Base-by-base conservation (phyloP, 2,888 invertebrate species). In the Drosophila lutescens region DNA sequence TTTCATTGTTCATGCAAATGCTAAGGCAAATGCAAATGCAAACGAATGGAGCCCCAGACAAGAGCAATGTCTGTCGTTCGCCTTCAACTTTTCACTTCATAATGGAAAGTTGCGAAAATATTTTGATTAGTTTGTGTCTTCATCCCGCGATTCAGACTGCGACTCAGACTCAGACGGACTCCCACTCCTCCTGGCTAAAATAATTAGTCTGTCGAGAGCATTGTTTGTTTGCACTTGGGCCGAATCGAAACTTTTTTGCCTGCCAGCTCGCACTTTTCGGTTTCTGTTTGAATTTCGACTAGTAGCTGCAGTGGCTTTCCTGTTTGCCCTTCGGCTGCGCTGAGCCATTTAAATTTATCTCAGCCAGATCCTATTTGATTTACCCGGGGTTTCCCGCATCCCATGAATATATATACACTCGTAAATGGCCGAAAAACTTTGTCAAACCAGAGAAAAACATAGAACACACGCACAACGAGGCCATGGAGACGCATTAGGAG, bases 81-180 rank as follows among this genome's bases (percentile, higher is more conserved):
- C 76, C 84, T 86, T 86, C 88, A 84, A 88, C 88, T 86, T 84
- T 88, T 84, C 89, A 88, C 87, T 84, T 84, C 85, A 88, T 84
- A 84, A 88, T 88, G 86, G 87, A 89, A 85, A 85, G 86, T 87
- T 85, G 89, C 86, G 82, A 89, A 89, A 85, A 85, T 86, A 85
- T 85, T 85, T 85, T 85, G 85, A 85, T 85, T 85, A 85, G 85
- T 85, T 85, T 85, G 85, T 75, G 79, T 72, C 74, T 74, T 72
- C 68, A 55, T 60, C 58, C 54, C 66, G 43, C 54, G 40, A 49
- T 41, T 26, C 68, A 49, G 62, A 23, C 17, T 71, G 54, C 3
- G 36, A 36, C 13, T 38, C 12, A 2, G n/a, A 38, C 13, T n/a
- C 36, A 23, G 34, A 34, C 34, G 34, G 38, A 38, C n/a, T 38